Evolutionary conservation across 2,888 invertebrate species (phyloP), one percentile per base, ranked within the genome.

Genomic region (Heliconius erato): DNA sequence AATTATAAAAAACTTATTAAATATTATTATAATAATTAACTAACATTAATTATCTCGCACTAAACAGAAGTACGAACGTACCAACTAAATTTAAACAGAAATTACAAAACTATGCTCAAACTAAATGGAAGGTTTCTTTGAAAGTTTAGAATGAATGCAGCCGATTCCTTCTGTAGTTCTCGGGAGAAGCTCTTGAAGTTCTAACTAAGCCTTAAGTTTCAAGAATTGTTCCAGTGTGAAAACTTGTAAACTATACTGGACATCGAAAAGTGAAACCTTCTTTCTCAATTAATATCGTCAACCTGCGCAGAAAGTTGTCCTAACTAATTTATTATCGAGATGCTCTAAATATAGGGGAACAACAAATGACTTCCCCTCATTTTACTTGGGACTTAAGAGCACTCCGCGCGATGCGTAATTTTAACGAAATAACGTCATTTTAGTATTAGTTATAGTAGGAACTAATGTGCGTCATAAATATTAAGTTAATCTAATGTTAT

Each of bases 211-310:
- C 78, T 3, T 32, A 78, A 78, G 67, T 68, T 78, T 49, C 26
- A 67, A 49, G 28, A 65, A 78, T 23, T 67, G 28, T 32, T 19
- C 28, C 44, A 23, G 67, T 28, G n/a, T 28, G 23, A 49, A 23
- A 78, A 78, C 67, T 78, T 78, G 28, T 78, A 68, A 78, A 78
- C 67, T 67, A 78, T 67, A 67, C 40, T 28, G 78, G 78, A 78
- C 78, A 49, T 44, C 3, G 35, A 76, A 63, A 12, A 78, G 78
- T 68, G 78, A 68, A 44, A 49, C 32, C 67, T 68, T 63, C 35
- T 63, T 49, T n/a, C 63, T 76, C 63, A 63, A 76, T 76, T 76
- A 63, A 76, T 63, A 76, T 76, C 40, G 76, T 40, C 16, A 63
- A 63, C 40, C 76, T 35, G 35, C 35, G 23, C 2, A 3, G n/a